phyloP scores from a whole-genome alignment of 1,140 invertebrate species.

The Coenobita brevimanus region DNA sequence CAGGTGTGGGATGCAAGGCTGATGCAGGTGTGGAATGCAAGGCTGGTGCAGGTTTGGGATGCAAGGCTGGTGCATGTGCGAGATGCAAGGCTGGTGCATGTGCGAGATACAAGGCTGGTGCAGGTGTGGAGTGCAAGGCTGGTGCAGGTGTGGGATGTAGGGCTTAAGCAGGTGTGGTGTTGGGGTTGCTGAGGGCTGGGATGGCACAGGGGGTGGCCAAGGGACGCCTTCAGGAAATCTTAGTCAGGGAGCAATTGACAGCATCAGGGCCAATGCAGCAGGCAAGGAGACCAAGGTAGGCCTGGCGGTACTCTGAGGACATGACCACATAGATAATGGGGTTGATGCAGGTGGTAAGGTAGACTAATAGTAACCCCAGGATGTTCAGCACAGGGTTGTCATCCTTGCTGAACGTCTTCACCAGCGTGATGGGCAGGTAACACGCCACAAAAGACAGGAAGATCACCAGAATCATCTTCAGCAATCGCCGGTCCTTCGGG shows the following conservation, averaged over 20 bases:
- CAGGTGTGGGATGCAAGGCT: too few species aligned
- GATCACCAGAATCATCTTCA: slow-evolving; percentile 92
- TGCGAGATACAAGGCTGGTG: too few species aligned
- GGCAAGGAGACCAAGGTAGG: slow-evolving; percentile 57
- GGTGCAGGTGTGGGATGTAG: too few species aligned
- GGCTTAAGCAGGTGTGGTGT: too few species aligned
- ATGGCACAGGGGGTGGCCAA: neutral
- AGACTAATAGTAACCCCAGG: slow-evolving; percentile 77
- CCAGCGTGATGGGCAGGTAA: slow-evolving; percentile 90
- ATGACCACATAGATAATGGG: slow-evolving; percentile 76
- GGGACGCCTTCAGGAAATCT: slow-evolving; percentile 40
- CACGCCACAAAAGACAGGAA: slow-evolving; percentile 90
- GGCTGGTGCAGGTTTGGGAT: too few species aligned
- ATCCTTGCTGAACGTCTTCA: slow-evolving; percentile 86
- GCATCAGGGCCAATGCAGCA: slow-evolving; percentile 38
- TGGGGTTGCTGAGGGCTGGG: too few species aligned
- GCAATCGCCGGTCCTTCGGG: slow-evolving; percentile 82
- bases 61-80: too few species aligned
- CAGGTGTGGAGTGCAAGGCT: too few species aligned
- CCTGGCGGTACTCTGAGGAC: slow-evolving; percentile 72
- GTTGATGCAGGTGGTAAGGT: slow-evolving; percentile 77
- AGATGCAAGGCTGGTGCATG: too few species aligned
- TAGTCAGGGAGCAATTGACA: slow-evolving; percentile 40
- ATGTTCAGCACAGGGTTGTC: slow-evolving; percentile 82
- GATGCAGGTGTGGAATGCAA: too few species aligned